Evolutionary conservation across 92 coral and sea anemone genomes (phyloP), one percentile per base, ranked within the genome.

Genomic region (Isaurus tuberculatus): DNA sequence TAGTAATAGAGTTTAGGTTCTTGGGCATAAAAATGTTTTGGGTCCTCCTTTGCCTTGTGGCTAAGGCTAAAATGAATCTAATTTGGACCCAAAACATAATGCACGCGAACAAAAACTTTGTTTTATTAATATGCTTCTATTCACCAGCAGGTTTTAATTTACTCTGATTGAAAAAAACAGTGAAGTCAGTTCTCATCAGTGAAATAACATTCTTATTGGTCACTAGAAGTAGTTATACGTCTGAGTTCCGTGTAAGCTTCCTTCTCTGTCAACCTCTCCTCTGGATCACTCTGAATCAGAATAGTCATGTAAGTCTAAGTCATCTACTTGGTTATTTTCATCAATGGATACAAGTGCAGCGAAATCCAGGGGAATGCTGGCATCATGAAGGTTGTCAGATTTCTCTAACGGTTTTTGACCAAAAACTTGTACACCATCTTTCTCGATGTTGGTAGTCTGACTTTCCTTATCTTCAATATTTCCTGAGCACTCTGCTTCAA

Each of bases 141-240:
- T 55, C 23, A 55, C 64, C 64, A 55, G 64, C 64, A 55, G 64
- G 64, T 55, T 55, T 55, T 55, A 55, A 55, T 55, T 55, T 55
- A 13, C 2, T 55, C 64, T 55, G 64, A 55, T 55, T 55, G 64
- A 55, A 15, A 3, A 19, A 23, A 55, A 55, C 64, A 55, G 64
- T 55, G 64, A 55, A 55, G 64, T 55, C 64, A 15, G 64, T 55
- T 23, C 64, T 55, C 64, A 17, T 55, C 64, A 55, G 64, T 19
- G 64, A 40, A 40, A 40, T 40, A 40, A 40, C 46, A 40, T 40
- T 40, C 46, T 40, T 40, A 9, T 40, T 40, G 46, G 46, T 40
- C 46, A 40, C 46, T 40, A 2, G 46, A 7, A 40, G 46, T 40
- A 40, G 46, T 40, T 40, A 40, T 40, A 40, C 46, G 46, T 40